Percentiles rank a stretch among this genome's conserved stretches.
These are phyloP conservation scores for Ethmia dodecea DNA, from an alignment of 2,888 invertebrate genomes.

Conservation along the genomic window DNA sequence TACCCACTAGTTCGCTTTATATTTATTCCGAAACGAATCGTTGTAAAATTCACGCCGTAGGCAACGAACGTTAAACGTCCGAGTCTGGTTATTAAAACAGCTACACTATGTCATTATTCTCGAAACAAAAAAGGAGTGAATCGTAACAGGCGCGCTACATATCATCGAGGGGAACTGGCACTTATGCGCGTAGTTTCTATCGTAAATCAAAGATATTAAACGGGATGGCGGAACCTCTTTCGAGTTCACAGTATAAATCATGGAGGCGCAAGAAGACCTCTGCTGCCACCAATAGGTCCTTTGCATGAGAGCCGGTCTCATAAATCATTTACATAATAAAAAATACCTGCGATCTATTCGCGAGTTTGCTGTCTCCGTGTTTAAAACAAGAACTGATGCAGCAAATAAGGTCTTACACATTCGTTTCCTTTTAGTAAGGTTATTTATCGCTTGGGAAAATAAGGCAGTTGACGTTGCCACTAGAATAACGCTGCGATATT, in stretches of 20 bases:
- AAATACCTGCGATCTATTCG: slow-evolving; percentile 13
- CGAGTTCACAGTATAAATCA: slow-evolving; percentile 76
- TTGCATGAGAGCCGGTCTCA: slow-evolving; percentile 52
- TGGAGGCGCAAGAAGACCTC: slow-evolving; percentile 61
- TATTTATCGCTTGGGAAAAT: too few species aligned
- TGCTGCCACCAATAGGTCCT: slow-evolving; percentile 63
- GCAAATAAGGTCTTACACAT: too few species aligned
- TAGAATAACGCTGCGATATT: too few species aligned
- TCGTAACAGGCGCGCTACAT: slow-evolving; percentile 68
- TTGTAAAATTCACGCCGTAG: slow-evolving; percentile 55
- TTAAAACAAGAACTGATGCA: too few species aligned
- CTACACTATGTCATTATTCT: slow-evolving; percentile 70
- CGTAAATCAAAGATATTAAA: slow-evolving; percentile 78
- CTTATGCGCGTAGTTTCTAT: slow-evolving; percentile 73
- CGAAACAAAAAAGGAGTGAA: slow-evolving; percentile 63
- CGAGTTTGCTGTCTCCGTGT: slow-evolving; percentile 8
- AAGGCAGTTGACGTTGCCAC: too few species aligned
- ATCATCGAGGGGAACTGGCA: slow-evolving; percentile 68
- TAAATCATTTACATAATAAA: slow-evolving; percentile 52
- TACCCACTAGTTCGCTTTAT: slow-evolving; percentile 27
- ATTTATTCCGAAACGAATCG: slow-evolving; percentile 54
- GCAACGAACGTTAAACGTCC: slow-evolving; percentile 41
- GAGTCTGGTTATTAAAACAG: slow-evolving; percentile 64
- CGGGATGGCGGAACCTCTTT: slow-evolving; percentile 75
- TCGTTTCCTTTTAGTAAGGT: too few species aligned